phyloP scores from a whole-genome alignment of 2,797 vertebrate species.

The Danio jaintianensis region DNA sequence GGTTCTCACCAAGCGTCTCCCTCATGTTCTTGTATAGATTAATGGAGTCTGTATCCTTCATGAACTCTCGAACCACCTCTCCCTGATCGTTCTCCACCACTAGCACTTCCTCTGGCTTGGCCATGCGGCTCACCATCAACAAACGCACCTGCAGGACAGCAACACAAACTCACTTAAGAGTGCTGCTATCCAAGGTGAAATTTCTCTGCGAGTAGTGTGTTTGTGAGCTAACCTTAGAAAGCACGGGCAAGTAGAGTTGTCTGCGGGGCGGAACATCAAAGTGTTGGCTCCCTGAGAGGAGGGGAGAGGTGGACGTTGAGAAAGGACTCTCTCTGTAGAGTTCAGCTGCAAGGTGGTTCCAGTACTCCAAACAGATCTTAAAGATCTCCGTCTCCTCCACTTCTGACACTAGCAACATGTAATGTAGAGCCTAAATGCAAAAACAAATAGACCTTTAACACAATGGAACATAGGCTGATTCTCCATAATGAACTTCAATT shows the following conservation, averaged over 20 bases:
- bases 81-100: constrained; percentile 99
- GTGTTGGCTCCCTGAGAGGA: constrained; percentile 94
- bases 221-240: constrained; percentile 87
- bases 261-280: constrained; percentile 94
- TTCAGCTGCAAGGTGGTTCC: constrained; percentile 97
- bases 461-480: neutral
- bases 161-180: neutral
- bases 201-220: neutral
- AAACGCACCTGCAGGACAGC: constrained; percentile 85
- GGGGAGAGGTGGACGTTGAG: constrained; percentile 91
- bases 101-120: constrained; percentile 96
- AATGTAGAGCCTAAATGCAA: constrained; percentile 84
- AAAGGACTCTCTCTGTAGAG: constrained; percentile 96
- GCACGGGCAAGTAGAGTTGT: constrained; percentile 92
- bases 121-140: constrained; percentile 99
- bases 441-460: constrained; percentile 9
- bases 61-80: constrained; percentile 97
- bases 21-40: constrained; percentile 99
- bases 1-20: constrained; percentile 90
- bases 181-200: neutral
- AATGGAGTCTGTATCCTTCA: constrained; percentile 99
- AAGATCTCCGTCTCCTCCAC: constrained; percentile 98
- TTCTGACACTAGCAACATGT: constrained; percentile 96
- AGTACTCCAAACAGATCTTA: constrained; percentile 97
- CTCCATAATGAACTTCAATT: neutral